Percentiles rank a stretch among this genome's conserved stretches.
Conservation (phyloP, 1,140 invertebrate species). For the Polypedilum pembai region DNA sequence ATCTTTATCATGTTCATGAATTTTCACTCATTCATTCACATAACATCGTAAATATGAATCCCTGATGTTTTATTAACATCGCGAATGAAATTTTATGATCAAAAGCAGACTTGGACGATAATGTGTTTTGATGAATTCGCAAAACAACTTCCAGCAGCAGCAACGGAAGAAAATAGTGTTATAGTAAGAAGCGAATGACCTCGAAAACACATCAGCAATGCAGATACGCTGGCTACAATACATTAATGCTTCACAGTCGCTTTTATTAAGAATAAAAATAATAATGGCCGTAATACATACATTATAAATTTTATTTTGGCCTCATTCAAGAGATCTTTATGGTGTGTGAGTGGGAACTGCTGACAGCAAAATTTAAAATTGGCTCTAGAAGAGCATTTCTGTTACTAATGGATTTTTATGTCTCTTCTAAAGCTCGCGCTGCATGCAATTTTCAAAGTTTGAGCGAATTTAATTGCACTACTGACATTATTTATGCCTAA, state of each 20-base stretch:
- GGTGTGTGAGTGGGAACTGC: not conserved
- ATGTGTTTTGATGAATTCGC: constrained; percentile 1
- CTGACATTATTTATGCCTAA: not conserved
- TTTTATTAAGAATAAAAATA: too few relatives aligned
- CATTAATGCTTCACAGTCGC: not conserved
- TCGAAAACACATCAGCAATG: constrained; percentile 10
- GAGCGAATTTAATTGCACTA: not conserved
- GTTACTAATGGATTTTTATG: not conserved
- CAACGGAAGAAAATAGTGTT: too few relatives aligned
- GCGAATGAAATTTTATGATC: constrained; percentile 12
- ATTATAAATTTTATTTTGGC: too few relatives aligned
- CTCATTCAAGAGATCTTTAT: not conserved
- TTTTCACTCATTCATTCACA: not conserved
- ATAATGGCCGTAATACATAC: too few relatives aligned
- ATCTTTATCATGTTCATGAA: not conserved
- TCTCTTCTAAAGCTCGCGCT: not conserved
- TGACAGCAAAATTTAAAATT: too few relatives aligned
- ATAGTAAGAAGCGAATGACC: not conserved
- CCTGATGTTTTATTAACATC: not conserved
- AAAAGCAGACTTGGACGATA: not conserved
- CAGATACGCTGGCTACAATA: not conserved
- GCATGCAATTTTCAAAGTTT: not conserved
- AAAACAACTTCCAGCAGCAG: too few relatives aligned
- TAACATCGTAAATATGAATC: not conserved
- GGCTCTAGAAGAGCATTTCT: too few relatives aligned